phyloP scores from a whole-genome alignment of 2,888 invertebrate genomes.

The Muscina levida region DNA sequence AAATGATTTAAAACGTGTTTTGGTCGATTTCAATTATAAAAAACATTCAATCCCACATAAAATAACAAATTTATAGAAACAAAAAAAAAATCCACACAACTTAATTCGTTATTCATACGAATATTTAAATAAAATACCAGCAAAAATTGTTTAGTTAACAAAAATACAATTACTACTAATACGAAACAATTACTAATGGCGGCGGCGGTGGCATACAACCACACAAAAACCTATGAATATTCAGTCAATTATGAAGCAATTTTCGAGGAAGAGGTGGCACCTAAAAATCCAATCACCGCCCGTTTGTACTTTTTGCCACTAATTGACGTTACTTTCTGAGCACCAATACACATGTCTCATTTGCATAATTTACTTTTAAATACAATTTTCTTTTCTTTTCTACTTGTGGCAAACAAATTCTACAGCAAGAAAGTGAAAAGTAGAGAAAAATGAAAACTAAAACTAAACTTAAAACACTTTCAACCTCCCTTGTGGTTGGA shows the following conservation, averaged over 20 bases:
- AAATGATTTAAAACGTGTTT: conserved; percentile 38
- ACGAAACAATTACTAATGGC: too few relatives aligned
- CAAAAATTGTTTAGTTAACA: too few relatives aligned
- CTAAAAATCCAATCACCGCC: conserved; percentile 41
- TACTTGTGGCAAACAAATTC: too few relatives aligned
- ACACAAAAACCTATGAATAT: too few relatives aligned
- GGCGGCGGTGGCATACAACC: too few relatives aligned
- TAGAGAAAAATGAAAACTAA: too few relatives aligned
- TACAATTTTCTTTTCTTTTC: too few relatives aligned
- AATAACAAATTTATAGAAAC: background rate
- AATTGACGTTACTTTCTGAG: conserved; percentile 59
- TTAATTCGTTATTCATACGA: background rate
- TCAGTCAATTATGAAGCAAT: too few relatives aligned
- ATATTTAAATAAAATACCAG: background rate
- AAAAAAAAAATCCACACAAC: background rate
- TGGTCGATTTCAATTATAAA: conserved; percentile 34
- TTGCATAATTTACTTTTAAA: conserved; percentile 60
- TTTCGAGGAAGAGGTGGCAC: too few relatives aligned
- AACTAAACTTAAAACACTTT: conserved; percentile 14
- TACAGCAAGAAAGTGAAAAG: too few relatives aligned
- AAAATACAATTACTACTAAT: too few relatives aligned
- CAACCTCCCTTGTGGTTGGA: background rate
- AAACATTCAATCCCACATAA: background rate
- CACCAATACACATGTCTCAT: conserved; percentile 58
- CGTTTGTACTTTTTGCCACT: conserved; percentile 44